phyloP scores from a whole-genome alignment of 1,140 invertebrate genomes.

The Aphidius gifuensis region DNA sequence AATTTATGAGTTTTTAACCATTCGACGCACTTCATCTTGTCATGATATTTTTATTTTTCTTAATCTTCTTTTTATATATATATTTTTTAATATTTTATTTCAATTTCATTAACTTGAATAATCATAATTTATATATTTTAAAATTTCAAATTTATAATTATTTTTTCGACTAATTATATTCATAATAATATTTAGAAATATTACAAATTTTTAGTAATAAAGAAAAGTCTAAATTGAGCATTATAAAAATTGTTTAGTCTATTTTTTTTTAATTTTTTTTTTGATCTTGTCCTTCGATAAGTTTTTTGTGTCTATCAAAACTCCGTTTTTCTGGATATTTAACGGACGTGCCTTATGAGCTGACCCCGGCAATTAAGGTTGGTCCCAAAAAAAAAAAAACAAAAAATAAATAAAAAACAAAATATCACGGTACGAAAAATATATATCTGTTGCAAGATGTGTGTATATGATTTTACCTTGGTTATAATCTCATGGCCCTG shows the following conservation, averaged over 20 bases:
- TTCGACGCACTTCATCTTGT: conserved; percentile 2
- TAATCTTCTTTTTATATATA: conserved; percentile 2
- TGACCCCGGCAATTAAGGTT: conserved; percentile 22
- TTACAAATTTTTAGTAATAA: too few relatives aligned
- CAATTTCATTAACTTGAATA: conserved; percentile 1
- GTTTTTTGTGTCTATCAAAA: conserved; percentile 23
- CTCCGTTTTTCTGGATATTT: conserved; percentile 16
- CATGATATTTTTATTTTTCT: not conserved
- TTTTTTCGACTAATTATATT: too few relatives aligned
- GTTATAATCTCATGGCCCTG: conserved; percentile 30
- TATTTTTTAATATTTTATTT: not conserved
- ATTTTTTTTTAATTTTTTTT: too few relatives aligned
- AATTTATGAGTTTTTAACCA: conserved; percentile 57
- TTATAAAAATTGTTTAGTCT: too few relatives aligned
- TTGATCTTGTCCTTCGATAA: conserved; percentile 18
- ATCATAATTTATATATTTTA: too few relatives aligned
- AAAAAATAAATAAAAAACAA: conserved; percentile 9
- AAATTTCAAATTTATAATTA: too few relatives aligned
- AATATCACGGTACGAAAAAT: too few relatives aligned
- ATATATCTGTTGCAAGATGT: too few relatives aligned
- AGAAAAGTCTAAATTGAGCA: too few relatives aligned
- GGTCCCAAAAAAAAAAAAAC: conserved; percentile 19
- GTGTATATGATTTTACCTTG: too few relatives aligned
- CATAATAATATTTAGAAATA: too few relatives aligned
- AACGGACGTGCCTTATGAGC: not conserved